Base-by-base conservation (phyloP, 2,888 invertebrate species). In the Parnassius orleans region DNA sequence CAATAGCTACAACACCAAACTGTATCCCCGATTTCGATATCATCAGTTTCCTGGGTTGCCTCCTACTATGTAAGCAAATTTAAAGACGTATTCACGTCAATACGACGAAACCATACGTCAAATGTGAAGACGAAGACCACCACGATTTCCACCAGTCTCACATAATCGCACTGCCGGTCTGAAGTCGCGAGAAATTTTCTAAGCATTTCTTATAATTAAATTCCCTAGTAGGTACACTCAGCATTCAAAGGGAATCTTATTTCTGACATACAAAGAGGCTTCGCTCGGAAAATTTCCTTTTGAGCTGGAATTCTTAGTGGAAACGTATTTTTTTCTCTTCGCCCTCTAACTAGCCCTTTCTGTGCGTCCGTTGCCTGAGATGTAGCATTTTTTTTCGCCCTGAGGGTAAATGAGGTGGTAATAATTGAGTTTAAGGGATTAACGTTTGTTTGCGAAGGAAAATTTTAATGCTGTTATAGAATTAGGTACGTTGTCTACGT, bases 201-300 rank as follows among this genome's bases (percentile, higher is more conserved):
- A 48, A 62, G 54, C 64, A 66, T 70, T 70, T 69, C 67, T 65
- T 69, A 69, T 73, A 72, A 72, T 73, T 70, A 70, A 71, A 67
- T 68, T 72, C 68, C 56, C 65, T 65, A 55, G 66, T 65, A 70
- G 64, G 67, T 65, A 66, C 65, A 59, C 62, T 63, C 15, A 55
- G 56, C 55, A 59, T 56, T 69, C 69, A 72, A 71, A 72, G 68
- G 64, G 54, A 64, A 65, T 61, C 65, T 67, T 69, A 65, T 63
- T 63, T 59, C 59, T 63, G 63, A 63, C 66, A 65, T 66, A 71
- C 69, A 71, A 69, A 69, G 65, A 68, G 68, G 67, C 67, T 54
- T n/a, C 52, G 50, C 57, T 58, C 62, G 57, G 65, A 57, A 66
- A 65, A 67, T 65, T 69, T 69, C 68, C 69, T 69, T 72, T 68